phyloP scores from a whole-genome alignment of 2,113 vertebrate genomes.

The Malaclemys terrapin region DNA sequence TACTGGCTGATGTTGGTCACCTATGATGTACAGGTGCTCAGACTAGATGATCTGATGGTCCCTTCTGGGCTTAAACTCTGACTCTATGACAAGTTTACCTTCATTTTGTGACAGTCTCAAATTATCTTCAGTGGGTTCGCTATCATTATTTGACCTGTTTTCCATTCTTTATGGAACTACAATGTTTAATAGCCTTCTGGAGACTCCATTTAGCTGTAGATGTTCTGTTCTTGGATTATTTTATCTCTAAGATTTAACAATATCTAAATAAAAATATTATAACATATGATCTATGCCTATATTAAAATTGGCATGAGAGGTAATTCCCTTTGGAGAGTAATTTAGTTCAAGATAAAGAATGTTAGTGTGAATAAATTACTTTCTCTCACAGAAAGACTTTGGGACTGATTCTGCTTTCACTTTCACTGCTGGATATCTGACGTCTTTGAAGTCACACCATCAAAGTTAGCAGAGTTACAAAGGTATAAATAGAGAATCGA shows the following conservation, averaged over 20 bases:
- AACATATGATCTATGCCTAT: background rate
- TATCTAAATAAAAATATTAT: background rate
- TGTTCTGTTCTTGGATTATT: background rate
- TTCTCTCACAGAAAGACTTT: background rate
- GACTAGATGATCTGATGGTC: background rate
- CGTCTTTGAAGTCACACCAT: constrained; percentile 67
- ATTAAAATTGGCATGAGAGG: background rate
- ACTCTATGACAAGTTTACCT: background rate
- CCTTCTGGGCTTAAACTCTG: background rate
- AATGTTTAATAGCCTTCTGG: background rate
- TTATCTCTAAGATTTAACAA: background rate
- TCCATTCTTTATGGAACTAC: background rate
- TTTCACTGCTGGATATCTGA: background rate
- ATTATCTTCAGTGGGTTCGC: background rate
- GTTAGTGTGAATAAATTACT: background rate
- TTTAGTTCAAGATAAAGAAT: background rate
- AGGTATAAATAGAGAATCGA: constrained; percentile 30
- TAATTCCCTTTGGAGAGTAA: background rate
- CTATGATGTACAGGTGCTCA: background rate
- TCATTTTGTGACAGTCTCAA: background rate
- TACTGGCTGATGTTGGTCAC: background rate
- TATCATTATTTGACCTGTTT: background rate
- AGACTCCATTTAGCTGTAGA: background rate
- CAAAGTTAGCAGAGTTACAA: constrained; percentile 37
- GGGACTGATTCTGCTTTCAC: background rate